Evolutionary conservation across 2,888 invertebrate genomes (phyloP), one percentile per base, ranked within the genome.

Genomic region (Smittia aterrima): DNA sequence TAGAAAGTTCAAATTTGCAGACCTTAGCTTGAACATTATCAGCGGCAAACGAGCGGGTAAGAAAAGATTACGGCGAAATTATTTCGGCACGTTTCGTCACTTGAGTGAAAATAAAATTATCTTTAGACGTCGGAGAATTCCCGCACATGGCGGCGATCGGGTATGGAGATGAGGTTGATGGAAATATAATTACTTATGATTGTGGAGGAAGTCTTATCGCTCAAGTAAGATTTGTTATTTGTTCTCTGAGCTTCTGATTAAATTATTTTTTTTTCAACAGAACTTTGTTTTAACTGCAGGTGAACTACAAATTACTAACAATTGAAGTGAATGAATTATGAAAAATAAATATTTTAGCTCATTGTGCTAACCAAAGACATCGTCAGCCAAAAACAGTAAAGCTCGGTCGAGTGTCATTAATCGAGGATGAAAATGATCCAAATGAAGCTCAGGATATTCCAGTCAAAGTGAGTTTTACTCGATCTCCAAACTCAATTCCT

Each of bases 301-400:
- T 73, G 22, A n/a, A n/a, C n/a, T n/a, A 62, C 38, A 38, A 38
- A 4, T 4, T 7, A 38, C 47, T 53, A 4, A 54, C 16, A 1
- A 7, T 3, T 27, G 7, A 22, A 9, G 1, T n/a, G 53, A 24
- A 54, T 11, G 25, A 27, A 13, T 54, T 71, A 11, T 32, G 6
- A 3, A n/a, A 11, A 24, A 25, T n/a, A 4, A 13, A 54, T 32
- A 76, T 75, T 13, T 76, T 75, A n/a, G 77, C 76, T 6, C 77
- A 77, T 75, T 77, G 77, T 73, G 70, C 66, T 4, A 58, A n/a
- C 6, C 11, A 22, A 13, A 1, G 18, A 7, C 9, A 40, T 6
- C 27, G 70, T 16, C 3, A 47, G 58, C 76, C 76, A n/a, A 62
- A 68, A 7, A 11, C 75, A 7, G 75, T 76, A 1, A 75, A 77